phyloP scores from a whole-genome alignment of 2,888 invertebrate genomes.

The Troilus luridus region DNA sequence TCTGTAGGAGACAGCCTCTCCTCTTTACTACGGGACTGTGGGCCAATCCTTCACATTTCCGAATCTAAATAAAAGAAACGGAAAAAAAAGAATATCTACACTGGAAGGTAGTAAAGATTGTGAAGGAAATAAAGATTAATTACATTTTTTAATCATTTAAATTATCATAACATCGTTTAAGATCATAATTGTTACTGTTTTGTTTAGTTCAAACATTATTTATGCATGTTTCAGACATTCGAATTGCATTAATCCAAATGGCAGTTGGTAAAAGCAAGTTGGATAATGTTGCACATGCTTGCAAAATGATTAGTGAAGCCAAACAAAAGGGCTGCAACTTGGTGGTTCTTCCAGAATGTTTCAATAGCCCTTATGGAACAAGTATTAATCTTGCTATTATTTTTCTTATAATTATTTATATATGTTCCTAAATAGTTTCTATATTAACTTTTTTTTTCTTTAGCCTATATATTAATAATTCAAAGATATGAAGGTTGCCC shows the following conservation, averaged over 20 bases:
- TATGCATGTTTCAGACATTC: constrained; percentile 72
- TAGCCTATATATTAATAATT: background rate
- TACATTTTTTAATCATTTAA: background rate
- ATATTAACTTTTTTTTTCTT: background rate
- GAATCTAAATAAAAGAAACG: no score
- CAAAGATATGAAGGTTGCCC: no score
- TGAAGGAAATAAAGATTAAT: background rate
- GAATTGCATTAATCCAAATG: constrained; percentile 87
- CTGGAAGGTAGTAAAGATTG: background rate
- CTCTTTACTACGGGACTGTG: no score
- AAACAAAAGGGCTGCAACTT: constrained; percentile 76
- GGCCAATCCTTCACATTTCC: no score
- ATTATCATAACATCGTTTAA: background rate
- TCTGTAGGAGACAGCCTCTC: no score
- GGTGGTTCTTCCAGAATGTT: constrained; percentile 86
- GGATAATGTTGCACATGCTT: constrained; percentile 82
- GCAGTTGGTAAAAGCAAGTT: constrained; percentile 82
- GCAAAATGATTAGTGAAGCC: constrained; percentile 80
- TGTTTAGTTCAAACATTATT: background rate
- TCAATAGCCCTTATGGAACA: constrained; percentile 94
- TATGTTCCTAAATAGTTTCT: background rate
- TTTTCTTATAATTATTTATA: background rate
- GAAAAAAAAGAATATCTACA: no score
- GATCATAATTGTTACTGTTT: background rate
- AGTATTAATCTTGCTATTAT: constrained; percentile 68